phyloP scores from a whole-genome alignment of 1,140 invertebrate species.

The Drosophila santomea region DNA sequence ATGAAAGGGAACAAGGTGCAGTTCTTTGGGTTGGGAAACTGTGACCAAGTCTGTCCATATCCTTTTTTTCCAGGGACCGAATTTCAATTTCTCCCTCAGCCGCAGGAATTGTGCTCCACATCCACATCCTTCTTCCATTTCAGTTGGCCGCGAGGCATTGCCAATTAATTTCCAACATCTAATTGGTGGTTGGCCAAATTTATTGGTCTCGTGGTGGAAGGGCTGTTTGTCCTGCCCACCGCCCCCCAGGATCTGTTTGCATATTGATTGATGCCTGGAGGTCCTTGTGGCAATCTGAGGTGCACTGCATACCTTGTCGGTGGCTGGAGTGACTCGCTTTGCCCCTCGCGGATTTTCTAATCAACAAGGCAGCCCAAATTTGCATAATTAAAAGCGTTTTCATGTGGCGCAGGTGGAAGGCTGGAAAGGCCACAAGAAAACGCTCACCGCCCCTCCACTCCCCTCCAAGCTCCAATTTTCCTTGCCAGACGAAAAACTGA shows the following conservation, averaged over 20 bases:
- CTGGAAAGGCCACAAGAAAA: slow-evolving; percentile 1
- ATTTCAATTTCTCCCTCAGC: slow-evolving; percentile 2
- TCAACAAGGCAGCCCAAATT: slow-evolving; percentile 67
- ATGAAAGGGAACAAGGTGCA: slow-evolving; percentile 24
- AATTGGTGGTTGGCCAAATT: slow-evolving; percentile 72
- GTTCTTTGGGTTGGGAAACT: slow-evolving; percentile 3
- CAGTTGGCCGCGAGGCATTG: slow-evolving; percentile 39
- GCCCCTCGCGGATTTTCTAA: slow-evolving; percentile 70
- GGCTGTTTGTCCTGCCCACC: slow-evolving; percentile 6
- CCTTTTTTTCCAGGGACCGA: background rate
- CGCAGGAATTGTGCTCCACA: slow-evolving; percentile 2
- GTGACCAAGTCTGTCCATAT: background rate
- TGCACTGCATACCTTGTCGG: slow-evolving; percentile 32
- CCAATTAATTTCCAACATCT: slow-evolving; percentile 74
- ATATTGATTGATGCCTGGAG: slow-evolving; percentile 69
- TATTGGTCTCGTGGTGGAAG: slow-evolving; percentile 34
- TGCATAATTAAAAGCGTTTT: slow-evolving; percentile 76
- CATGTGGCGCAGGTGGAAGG: slow-evolving; percentile 47
- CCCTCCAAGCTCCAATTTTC: too few relatives aligned
- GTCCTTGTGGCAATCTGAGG: slow-evolving; percentile 12
- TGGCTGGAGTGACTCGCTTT: slow-evolving; percentile 13
- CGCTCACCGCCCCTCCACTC: too few relatives aligned
- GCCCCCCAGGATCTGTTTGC: slow-evolving; percentile 9
- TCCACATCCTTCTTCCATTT: slow-evolving; percentile 13
- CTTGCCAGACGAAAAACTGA: slow-evolving; percentile 53